Evolutionary conservation across 35 echinoderm and acorn worm species (phyloP), one percentile per base, ranked within the genome.

Genomic region (Ophiothrix spiculata): DNA sequence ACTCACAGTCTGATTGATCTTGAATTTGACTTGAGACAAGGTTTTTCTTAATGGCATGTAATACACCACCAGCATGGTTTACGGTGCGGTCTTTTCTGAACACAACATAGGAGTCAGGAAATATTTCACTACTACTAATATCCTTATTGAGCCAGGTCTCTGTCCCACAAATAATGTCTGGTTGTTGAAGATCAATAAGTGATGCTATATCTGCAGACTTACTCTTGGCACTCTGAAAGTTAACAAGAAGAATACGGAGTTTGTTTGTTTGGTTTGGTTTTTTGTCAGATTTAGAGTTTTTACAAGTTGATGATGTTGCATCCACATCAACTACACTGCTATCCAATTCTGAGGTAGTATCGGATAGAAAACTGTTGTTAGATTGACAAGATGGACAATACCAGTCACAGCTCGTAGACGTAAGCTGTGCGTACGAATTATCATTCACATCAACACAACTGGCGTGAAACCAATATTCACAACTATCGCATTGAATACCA

Each of bases 71-170:
- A 28, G 6, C 60, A 25, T 25, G 6, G 2, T 69, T 69, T 25
- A 12, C 60, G 17, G 60, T 69, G 60, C 60, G 60, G 29, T 69
- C 60, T 12, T 69, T 69, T 69, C 60, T 69, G 25, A 86, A 86
- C 1, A 86, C 38, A 32, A 40, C 54, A 49, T 49, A 79, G 34
- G 45, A 54, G 36, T 37, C 35, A 79, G 86, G 86, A 80, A 88
- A 88, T 32, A 88, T 88, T 39, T 88, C 86, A 54, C 39, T 77
- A n/a, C 36, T 79, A 49, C 54, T 88, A 8, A 88, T 80, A 23
- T 39, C 42, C 35, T 76, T 16, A 37, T 88, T 75, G 17, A 88
- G 86, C 86, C 86, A 88, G 32, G 86, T 79, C 64, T 88, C 86
- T 63, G 86, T 88, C 19, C 56, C 63, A 37, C 54, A 74, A n/a